These are phyloP conservation scores for Bovichtus variegatus DNA, from an alignment of 2,797 vertebrate genomes.

Conservation along the genomic window DNA sequence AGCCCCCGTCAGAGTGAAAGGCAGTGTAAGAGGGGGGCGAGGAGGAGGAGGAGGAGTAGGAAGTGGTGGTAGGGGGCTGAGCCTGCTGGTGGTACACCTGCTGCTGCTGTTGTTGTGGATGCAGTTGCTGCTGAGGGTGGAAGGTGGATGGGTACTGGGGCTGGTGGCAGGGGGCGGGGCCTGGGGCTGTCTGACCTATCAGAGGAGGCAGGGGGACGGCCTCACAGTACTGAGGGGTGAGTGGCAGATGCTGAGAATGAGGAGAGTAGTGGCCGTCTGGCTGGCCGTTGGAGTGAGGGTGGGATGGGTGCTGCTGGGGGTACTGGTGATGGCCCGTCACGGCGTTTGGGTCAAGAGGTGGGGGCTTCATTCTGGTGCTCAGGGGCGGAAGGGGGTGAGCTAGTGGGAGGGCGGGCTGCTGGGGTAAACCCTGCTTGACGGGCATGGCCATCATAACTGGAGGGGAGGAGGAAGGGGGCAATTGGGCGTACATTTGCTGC, in stretches of 20 bases:
- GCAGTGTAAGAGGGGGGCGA: slow-evolving; percentile 89
- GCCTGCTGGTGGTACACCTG: slow-evolving; percentile 85
- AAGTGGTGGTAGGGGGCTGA: slow-evolving; percentile 80
- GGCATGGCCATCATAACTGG: slow-evolving; percentile 81
- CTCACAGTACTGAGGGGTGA: slow-evolving; percentile 82
- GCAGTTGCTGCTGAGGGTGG: slow-evolving; percentile 83
- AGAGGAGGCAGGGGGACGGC: slow-evolving; percentile 80
- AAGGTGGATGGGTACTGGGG: slow-evolving; percentile 81
- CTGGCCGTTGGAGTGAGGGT: slow-evolving; percentile 79
- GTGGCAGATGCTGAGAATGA: slow-evolving; percentile 76
- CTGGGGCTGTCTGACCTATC: slow-evolving; percentile 75
- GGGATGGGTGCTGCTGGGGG: slow-evolving; percentile 64
- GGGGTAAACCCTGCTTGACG: slow-evolving; percentile 79
- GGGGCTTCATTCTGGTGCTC: slow-evolving; percentile 82
- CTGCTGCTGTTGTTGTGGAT: slow-evolving; percentile 79
- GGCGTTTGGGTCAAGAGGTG: slow-evolving; percentile 72
- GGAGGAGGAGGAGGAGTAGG: slow-evolving; percentile 76
- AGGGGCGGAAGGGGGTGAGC: slow-evolving; percentile 85
- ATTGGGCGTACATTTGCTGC: slow-evolving; percentile 82
- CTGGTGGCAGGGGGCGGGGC: slow-evolving; percentile 74
- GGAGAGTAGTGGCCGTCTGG: slow-evolving; percentile 80
- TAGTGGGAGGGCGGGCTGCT: slow-evolving; percentile 81
- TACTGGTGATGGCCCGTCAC: slow-evolving; percentile 67
- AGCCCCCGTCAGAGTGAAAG: slow-evolving; percentile 88
- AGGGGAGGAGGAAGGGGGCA: slow-evolving; percentile 82